Conservation (phyloP, 2,888 invertebrate genomes). For the Noctua janthe region DNA sequence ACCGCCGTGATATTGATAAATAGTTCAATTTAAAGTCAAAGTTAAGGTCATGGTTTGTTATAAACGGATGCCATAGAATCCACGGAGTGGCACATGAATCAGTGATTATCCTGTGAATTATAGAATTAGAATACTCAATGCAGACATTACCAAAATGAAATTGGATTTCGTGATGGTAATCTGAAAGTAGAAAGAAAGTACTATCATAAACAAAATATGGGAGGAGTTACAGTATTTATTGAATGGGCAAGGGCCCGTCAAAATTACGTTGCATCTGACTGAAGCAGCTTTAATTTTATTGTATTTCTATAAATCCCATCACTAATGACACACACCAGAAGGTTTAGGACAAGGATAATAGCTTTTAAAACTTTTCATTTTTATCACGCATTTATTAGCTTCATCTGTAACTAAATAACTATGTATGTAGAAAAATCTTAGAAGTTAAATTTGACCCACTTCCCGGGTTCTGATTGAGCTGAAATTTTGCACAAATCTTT, state of each 20-base stretch:
- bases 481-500: too few species aligned
- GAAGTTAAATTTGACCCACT: too few species aligned
- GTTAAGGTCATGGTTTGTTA: background rate
- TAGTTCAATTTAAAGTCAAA: slow-evolving; percentile 11
- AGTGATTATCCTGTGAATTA: slow-evolving; percentile 33
- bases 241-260: background rate
- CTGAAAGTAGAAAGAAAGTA: background rate
- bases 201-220: background rate
- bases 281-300: background rate
- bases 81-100: background rate
- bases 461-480: too few species aligned
- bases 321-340: background rate
- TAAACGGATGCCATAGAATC: background rate
- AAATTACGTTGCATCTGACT: background rate
- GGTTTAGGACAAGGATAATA: too few species aligned
- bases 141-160: background rate
- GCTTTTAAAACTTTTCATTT: too few species aligned
- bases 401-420: too few species aligned
- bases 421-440: too few species aligned
- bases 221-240: background rate
- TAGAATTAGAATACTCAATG: slow-evolving; percentile 13
- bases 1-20: background rate
- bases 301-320: background rate
- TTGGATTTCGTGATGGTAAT: background rate
- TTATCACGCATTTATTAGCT: too few species aligned